Evolutionary conservation across 2,113 vertebrate species (phyloP).

Genomic region (Proterorhinus semilunaris): DNA sequence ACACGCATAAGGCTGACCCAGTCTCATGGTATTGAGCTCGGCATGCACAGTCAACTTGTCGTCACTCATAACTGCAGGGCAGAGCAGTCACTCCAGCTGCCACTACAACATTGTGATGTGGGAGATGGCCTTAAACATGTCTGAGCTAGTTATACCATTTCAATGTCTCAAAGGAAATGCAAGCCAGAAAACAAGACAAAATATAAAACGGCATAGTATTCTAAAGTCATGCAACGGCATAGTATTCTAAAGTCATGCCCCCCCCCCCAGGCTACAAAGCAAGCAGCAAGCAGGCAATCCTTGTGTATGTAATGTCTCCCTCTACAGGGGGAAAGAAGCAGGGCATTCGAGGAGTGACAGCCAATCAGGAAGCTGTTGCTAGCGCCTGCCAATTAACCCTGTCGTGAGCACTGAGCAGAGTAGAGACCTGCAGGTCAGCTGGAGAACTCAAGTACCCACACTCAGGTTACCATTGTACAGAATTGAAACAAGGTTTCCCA

Average conservation of each 20-base stretch:
- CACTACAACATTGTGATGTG: conserved; percentile 49
- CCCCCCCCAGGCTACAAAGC: background rate
- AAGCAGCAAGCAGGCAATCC: background rate
- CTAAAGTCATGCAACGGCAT: too few relatives aligned
- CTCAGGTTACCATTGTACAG: too few relatives aligned
- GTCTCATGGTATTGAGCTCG: conserved; percentile 63
- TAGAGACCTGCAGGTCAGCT: background rate
- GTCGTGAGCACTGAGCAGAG: conserved; percentile 5
- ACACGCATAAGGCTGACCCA: conserved; percentile 60
- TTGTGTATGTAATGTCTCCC: conserved; percentile 60
- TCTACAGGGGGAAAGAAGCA: conserved; percentile 50
- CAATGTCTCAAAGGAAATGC: conserved; percentile 32
- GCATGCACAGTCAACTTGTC: conserved; percentile 47
- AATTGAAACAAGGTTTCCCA: too few relatives aligned
- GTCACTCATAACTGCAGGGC: conserved; percentile 74
- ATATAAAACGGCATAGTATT: background rate
- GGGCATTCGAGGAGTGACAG: conserved; percentile 22
- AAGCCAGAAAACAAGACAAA: conserved; percentile 9
- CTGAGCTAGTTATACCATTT: conserved; percentile 46
- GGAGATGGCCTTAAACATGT: conserved; percentile 50
- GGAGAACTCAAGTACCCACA: too few relatives aligned
- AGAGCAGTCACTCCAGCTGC: conserved; percentile 75
- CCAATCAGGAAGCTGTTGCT: conserved; percentile 70
- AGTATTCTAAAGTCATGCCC: too few relatives aligned
- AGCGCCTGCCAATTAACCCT: conserved; percentile 59